Percentiles rank a stretch among this genome's conserved stretches.
These are phyloP conservation scores for Puma concolor DNA, from an alignment of 2,113 vertebrate genomes.

Conservation along the genomic window DNA sequence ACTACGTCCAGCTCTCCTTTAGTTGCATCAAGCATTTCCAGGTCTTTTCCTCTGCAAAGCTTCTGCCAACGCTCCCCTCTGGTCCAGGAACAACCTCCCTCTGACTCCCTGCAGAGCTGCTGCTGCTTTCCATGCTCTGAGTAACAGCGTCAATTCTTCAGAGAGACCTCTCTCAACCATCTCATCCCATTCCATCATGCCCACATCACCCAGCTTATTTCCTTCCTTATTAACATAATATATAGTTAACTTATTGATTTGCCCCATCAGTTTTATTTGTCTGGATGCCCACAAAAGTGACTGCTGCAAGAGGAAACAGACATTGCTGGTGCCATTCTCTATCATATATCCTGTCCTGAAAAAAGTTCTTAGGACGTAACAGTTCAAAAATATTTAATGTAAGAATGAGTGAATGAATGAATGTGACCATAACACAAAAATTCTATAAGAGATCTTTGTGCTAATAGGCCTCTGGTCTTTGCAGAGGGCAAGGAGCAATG, in stretches of 20 bases:
- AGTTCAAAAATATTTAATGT: background rate
- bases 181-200: background rate
- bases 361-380: background rate
- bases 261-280: background rate
- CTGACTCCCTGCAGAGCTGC: background rate
- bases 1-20: background rate
- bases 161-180: background rate
- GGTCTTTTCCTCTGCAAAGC: background rate
- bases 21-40: background rate
- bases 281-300: background rate
- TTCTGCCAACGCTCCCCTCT: rapidly evolving
- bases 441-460: background rate
- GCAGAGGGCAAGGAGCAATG: background rate
- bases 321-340: background rate
- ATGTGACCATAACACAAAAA: background rate
- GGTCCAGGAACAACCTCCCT: rapidly evolving
- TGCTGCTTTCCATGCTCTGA: background rate
- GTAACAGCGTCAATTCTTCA: background rate
- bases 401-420: background rate
- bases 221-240: background rate
- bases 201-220: background rate
- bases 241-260: too few species aligned
- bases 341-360: background rate
- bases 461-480: background rate
- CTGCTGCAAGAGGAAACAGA: background rate